Evolutionary conservation across 2,113 vertebrate genomes (phyloP).

Genomic region (Sylvicapra grimmia): DNA sequence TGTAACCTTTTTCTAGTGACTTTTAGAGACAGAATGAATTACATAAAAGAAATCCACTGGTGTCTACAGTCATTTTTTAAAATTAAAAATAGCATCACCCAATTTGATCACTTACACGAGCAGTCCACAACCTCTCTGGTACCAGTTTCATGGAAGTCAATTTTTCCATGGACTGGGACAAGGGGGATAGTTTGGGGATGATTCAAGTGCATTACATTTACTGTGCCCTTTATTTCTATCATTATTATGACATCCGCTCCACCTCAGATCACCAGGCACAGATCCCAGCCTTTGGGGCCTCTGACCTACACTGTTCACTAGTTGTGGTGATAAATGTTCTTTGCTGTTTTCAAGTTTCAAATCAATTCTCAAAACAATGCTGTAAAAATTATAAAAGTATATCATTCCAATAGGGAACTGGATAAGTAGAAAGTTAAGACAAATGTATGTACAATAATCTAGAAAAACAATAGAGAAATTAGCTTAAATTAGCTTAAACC

Average conservation of each 20-base stretch:
- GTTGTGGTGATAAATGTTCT: not conserved
- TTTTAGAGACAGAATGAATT: not conserved
- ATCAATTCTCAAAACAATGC: not conserved
- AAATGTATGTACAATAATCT: not conserved
- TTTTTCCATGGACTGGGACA: not conserved
- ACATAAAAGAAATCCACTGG: not conserved
- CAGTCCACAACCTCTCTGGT: not conserved
- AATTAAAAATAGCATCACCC: not conserved
- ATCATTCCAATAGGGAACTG: not conserved
- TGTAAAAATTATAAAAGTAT: not conserved
- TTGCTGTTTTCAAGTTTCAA: not conserved
- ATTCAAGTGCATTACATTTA: not conserved
- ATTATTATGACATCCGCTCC: not conserved
- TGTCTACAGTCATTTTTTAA: not conserved
- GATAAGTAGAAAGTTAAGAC: not conserved
- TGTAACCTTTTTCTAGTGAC: not conserved
- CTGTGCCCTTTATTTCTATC: not conserved
- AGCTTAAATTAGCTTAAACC: not conserved
- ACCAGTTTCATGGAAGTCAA: not conserved
- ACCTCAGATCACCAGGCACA: not conserved
- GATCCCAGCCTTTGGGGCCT: not conserved
- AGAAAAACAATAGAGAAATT: not conserved
- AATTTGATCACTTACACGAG: not conserved
- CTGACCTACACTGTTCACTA: not conserved
- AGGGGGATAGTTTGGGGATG: not conserved